These are phyloP conservation scores for Parnassius orleans DNA, from an alignment of 2,888 invertebrate species.

Conservation along the genomic window DNA sequence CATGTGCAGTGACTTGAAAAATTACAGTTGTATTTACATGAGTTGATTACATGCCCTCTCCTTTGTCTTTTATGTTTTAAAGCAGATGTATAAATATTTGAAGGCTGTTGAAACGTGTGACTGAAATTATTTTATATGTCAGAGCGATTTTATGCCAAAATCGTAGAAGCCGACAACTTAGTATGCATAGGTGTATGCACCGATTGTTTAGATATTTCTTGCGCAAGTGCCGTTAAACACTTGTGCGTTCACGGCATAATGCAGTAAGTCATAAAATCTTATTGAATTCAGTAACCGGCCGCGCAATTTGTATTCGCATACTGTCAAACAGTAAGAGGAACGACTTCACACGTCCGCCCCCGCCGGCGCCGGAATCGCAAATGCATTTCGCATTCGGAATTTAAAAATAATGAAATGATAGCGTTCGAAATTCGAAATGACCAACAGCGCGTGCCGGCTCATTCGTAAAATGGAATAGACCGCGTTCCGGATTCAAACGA, in stretches of 20 bases:
- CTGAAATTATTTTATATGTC: background rate
- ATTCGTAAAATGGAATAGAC: conserved; percentile 47
- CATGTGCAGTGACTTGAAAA: too few relatives aligned
- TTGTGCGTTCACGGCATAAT: conserved; percentile 45
- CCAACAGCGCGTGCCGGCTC: conserved; percentile 54
- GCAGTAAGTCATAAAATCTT: conserved; percentile 51
- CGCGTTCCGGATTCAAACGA: conserved; percentile 53
- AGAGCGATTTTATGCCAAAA: conserved; percentile 34
- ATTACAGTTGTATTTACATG: too few relatives aligned
- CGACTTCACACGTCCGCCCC: conserved; percentile 62
- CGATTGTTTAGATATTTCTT: conserved; percentile 65
- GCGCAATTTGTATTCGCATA: conserved; percentile 66
- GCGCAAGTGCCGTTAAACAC: conserved; percentile 61
- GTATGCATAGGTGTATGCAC: conserved; percentile 61
- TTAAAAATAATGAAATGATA: conserved; percentile 57
- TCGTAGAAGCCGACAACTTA: conserved; percentile 44
- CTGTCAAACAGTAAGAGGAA: conserved; percentile 55
- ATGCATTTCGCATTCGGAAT: conserved; percentile 67
- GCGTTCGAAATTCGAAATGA: conserved; percentile 60
- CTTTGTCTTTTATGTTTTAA: background rate
- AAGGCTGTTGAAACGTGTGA: background rate
- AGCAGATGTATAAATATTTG: background rate
- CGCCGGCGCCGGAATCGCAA: conserved; percentile 69
- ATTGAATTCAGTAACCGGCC: conserved; percentile 51
- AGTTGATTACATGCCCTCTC: too few relatives aligned